phyloP scores from a whole-genome alignment of 2,888 invertebrate genomes.

The Lacanobia wlatinum region DNA sequence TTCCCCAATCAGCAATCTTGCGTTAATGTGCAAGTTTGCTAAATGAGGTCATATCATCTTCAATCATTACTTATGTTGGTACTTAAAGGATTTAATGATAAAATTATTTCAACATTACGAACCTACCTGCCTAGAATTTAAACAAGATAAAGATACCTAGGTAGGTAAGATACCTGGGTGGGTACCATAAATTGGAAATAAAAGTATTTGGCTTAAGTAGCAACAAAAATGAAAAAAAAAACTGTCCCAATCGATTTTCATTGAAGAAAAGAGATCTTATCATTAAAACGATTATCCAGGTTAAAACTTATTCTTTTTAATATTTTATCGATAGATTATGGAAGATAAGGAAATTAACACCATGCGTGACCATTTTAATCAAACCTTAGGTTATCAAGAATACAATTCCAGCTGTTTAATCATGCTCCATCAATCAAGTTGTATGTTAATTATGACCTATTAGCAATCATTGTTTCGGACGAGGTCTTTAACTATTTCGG shows the following conservation, averaged over 20 bases:
- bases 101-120: conserved; percentile 32
- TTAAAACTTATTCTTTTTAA: conserved; percentile 47
- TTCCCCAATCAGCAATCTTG: background rate
- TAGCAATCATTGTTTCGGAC: conserved; percentile 25
- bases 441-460: conserved; percentile 37
- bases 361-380: conserved; percentile 77
- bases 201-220: background rate
- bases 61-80: conserved; percentile 10
- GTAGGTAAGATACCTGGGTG: background rate
- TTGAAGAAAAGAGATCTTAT: conserved; percentile 29
- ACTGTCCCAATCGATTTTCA: background rate
- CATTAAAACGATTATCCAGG: conserved; percentile 38
- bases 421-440: conserved; percentile 13
- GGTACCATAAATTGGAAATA: background rate
- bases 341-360: conserved; percentile 69
- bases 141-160: background rate
- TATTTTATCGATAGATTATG: conserved; percentile 55
- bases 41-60: conserved; percentile 42
- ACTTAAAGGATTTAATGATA: conserved; percentile 36
- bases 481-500: conserved; percentile 17
- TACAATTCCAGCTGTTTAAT: conserved; percentile 14
- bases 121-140: background rate
- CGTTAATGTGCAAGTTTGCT: conserved; percentile 15
- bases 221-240: background rate
- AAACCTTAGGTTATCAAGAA: conserved; percentile 55